Conservation (phyloP, 2,888 invertebrate species). For the Erebia epiphron region DNA sequence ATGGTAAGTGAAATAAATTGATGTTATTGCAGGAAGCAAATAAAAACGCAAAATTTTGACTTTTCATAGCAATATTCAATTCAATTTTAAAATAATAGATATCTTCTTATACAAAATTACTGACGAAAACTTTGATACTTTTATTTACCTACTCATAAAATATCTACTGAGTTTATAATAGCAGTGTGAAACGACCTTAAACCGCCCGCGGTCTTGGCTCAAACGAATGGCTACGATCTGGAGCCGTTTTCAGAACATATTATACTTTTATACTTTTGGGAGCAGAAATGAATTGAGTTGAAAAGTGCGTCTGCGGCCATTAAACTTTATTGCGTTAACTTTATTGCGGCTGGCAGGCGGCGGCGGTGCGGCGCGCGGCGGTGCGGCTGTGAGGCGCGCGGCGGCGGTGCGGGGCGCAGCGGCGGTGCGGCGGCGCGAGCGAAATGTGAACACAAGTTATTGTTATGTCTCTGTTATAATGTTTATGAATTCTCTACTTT, state of each 20-base stretch:
- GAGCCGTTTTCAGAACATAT: constrained; percentile 5
- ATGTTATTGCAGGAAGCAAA: too few relatives aligned
- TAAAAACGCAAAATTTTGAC: too few relatives aligned
- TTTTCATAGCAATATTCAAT: too few relatives aligned
- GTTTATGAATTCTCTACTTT: background rate
- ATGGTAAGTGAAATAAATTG: too few relatives aligned
- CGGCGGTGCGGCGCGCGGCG: constrained; percentile 13
- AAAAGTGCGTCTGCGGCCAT: constrained; percentile 20
- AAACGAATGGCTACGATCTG: constrained; percentile 3
- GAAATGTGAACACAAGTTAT: constrained; percentile 15
- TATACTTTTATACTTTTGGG: constrained; percentile 10
- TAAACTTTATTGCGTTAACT: constrained; percentile 21
- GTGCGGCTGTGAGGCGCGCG: constrained; percentile 8
- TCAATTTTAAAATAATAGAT: too few relatives aligned
- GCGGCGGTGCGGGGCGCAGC: too few relatives aligned
- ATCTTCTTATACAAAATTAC: too few relatives aligned
- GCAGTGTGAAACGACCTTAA: background rate
- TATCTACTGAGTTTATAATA: background rate
- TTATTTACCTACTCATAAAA: background rate
- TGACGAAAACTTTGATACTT: too few relatives aligned
- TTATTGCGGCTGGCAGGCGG: constrained; percentile 5
- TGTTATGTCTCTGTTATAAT: background rate
- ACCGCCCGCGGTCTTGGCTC: constrained; percentile 12
- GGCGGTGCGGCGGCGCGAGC: constrained; percentile 12
- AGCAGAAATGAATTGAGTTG: constrained; percentile 16